Percentiles rank a stretch among this genome's conserved stretches.
phyloP scores from a whole-genome alignment of 2,888 invertebrate species.

The Cephus spinipes region DNA sequence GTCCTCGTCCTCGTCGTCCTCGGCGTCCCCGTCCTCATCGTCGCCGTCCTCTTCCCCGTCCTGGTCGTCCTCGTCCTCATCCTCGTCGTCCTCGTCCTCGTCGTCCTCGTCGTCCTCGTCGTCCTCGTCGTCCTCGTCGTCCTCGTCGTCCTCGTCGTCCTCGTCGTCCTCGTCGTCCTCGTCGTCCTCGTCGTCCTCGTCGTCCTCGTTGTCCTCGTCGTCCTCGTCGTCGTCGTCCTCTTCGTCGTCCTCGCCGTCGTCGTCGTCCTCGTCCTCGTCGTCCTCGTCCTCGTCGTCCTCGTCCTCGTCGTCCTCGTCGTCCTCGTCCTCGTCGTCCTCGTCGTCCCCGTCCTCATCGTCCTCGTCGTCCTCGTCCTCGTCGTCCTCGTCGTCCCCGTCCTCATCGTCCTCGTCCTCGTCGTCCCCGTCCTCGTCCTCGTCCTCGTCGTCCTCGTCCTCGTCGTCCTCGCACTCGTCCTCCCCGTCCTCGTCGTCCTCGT shows the following conservation, averaged over 20 bases:
- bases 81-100: too few species aligned
- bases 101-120: slow-evolving; percentile 1
- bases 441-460: slow-evolving; percentile 3
- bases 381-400: too few species aligned
- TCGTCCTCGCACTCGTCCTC: too few species aligned
- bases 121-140: slow-evolving; percentile 27
- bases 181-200: slow-evolving; percentile 24
- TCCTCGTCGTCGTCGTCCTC: too few species aligned
- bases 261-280: slow-evolving; percentile 60
- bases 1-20: slow-evolving; percentile 37
- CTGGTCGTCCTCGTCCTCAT: too few species aligned
- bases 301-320: slow-evolving; percentile 64
- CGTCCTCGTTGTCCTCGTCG: slow-evolving; percentile 26
- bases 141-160: slow-evolving; percentile 35
- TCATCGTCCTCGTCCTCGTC: too few species aligned
- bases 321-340: slow-evolving; percentile 70
- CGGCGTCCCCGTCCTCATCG: too few species aligned
- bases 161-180: slow-evolving; percentile 36
- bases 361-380: too few species aligned
- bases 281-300: slow-evolving; percentile 62
- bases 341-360: too few species aligned
- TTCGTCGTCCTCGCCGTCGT: too few species aligned
- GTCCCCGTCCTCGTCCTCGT: too few species aligned
- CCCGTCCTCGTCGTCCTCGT: slow-evolving; percentile 66
- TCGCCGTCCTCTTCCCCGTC: too few species aligned